Evolutionary conservation across 2,113 vertebrate species (phyloP), one percentile per base, ranked within the genome.

Genomic region (Urocynchramus pylzowi): DNA sequence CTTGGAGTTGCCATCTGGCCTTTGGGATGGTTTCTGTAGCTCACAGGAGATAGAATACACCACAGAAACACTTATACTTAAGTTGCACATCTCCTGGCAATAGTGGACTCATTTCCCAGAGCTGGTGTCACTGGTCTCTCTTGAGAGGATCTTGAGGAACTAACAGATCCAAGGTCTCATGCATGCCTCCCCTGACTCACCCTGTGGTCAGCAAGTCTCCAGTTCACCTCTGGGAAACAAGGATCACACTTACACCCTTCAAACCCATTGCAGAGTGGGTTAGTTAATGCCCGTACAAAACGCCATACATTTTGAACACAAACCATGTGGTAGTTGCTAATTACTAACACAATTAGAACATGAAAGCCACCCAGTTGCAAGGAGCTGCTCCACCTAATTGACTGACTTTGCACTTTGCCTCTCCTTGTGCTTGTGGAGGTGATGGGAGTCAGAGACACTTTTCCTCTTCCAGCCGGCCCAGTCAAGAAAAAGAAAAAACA

Each of bases 311-410:
- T 95, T 56, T 27, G 59, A 92, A 93, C 47, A 13, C 49, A 59
- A 69, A 86, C 75, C 21, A 3, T 90, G 88, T 37, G 60, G 87
- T 92, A 63, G 35, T 47, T 1, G 2, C 31, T 93, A 93, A 94
- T 95, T 93, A 80, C 92, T 63, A 47, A 67, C 2, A 5, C 28
- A 96, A 93, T 97, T 94, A 96, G 64, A 54, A 84, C 22, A 56
- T 60, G 82, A 84, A 88, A 95, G 60, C 63, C 60, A 83, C 88
- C 28, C 56, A 63, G 73, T 28, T 92, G 64, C 39, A 20, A 52
- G 59, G 24, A 77, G n/a, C 50, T 86, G 39, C 82, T 95, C 95
- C 56, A 49, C 71, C 85, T 94, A 88, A 93, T 75, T 95, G 76
- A 49, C 35, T 19, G 18, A 31, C 49, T 84, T 80, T 74, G 60